These are phyloP conservation scores for Syrista parreyssii DNA, from an alignment of 2,888 invertebrate genomes.

Conservation along the genomic window DNA sequence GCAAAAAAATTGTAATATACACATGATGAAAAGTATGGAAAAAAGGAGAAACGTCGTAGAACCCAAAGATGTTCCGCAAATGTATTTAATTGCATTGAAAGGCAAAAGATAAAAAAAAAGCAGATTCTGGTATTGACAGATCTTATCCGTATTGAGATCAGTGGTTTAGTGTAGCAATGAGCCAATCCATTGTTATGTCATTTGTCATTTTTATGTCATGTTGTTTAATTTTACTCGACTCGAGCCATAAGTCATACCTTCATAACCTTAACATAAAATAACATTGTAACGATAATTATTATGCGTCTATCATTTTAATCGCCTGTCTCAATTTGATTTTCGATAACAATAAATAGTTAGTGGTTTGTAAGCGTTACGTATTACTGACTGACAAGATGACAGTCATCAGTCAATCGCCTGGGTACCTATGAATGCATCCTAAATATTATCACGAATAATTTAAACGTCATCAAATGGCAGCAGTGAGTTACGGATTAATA, in stretches of 20 bases:
- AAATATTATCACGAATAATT: background rate
- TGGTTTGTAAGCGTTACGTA: constrained; percentile 40
- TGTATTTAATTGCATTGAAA: background rate
- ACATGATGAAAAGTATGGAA: background rate
- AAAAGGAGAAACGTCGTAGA: background rate
- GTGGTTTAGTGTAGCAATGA: constrained; percentile 27
- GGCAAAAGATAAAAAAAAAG: background rate
- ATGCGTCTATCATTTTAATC: constrained; percentile 39
- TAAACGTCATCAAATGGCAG: background rate
- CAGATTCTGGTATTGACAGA: background rate
- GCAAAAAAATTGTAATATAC: background rate
- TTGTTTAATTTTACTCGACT: constrained; percentile 57
- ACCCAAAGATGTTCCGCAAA: background rate
- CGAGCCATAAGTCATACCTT: constrained; percentile 53
- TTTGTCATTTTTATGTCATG: constrained; percentile 61
- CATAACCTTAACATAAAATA: constrained; percentile 50
- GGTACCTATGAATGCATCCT: background rate
- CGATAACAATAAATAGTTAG: constrained; percentile 48
- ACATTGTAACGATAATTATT: constrained; percentile 35
- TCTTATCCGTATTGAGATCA: constrained; percentile 1
- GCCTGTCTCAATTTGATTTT: constrained; percentile 42
- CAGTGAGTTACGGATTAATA: background rate
- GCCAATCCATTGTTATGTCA: constrained; percentile 58
- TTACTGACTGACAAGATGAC: constrained; percentile 4
- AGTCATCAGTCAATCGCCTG: background rate